Evolutionary conservation across 1,140 invertebrate genomes (phyloP), one percentile per base, ranked within the genome.

Genomic region (Leptestheria dahalacensis): DNA sequence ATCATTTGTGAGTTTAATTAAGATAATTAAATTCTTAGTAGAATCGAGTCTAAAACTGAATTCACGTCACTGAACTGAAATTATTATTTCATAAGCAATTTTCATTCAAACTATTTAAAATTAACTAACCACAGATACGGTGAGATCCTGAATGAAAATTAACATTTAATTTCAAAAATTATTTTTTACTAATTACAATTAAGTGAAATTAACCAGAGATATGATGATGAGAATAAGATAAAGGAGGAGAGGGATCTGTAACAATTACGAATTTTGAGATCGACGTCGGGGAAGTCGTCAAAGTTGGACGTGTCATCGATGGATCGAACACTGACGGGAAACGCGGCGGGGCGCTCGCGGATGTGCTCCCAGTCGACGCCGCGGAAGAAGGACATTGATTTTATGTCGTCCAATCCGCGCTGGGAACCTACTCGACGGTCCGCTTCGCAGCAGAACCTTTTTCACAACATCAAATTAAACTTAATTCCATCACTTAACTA

Each of bases 271-370:
- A 97, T 97, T 79, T 96, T 92, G 53, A 98, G 78, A 75, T 98
- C 96, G 64, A 97, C 93, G 74, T 99, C 92, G 12, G 95, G 95
- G 77, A 99, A 99, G 66, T 99, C 96, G 76, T 99, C 97, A 74
- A 99, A 99, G 76, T 99, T 99, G 62, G 94, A 98, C 48, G 97
- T 99, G 73, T 99, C 97, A 66, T 80, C 80, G 59, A 83, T 82
- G 55, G 78, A 78, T 65, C 77, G 79, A 25, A 79, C 74, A 71
- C 94, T 89, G 25, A 98, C 91, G 50, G 90, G 84, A 74, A 98
- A 98, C 63, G 95, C 94, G 60, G 97, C 91, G 52, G 97, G 96
- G 63, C 95, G 79, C 70, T 99, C 95, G 64, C 95, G 83, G 67
- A 90, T 94, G 73, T 96, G 91, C 66, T 90, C 88, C 91, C 92